phyloP scores from a whole-genome alignment of 1,140 invertebrate species.

The Homarus americanus region DNA sequence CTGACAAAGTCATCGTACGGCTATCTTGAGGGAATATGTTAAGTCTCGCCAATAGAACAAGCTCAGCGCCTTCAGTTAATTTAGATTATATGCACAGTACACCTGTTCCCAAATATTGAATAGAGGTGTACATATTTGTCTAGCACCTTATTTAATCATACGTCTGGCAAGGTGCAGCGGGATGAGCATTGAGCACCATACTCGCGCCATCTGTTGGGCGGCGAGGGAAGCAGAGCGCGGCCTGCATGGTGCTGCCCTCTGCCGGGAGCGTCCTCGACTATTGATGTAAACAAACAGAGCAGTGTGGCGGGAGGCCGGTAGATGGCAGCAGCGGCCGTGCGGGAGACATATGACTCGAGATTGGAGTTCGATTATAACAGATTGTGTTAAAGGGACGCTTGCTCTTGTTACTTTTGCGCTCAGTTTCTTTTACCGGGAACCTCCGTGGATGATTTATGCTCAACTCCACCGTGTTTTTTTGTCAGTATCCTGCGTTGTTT shows the following conservation, averaged over 20 bases:
- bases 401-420: too few species aligned
- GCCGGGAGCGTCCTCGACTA: conserved; percentile 16
- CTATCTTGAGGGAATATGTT: too few species aligned
- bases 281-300: conserved; percentile 23
- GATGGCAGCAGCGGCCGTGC: conserved; percentile 1
- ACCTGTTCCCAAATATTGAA: not conserved
- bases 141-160: conserved; percentile 7
- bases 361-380: not conserved
- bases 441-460: too few species aligned
- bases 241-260: conserved; percentile 24
- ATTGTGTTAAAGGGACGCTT: not conserved
- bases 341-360: not conserved
- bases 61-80: not conserved
- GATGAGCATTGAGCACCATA: not conserved
- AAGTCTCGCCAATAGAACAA: too few species aligned
- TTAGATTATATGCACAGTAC: not conserved
- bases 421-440: too few species aligned
- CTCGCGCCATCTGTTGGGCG: conserved; percentile 23
- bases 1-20: not conserved
- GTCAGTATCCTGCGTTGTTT: too few species aligned
- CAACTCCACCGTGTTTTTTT: too few species aligned
- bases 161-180: not conserved
- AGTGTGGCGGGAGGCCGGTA: not conserved
- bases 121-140: not conserved
- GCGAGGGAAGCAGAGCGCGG: not conserved